These are phyloP conservation scores for Tangara arthus DNA, from an alignment of 2,797 vertebrate genomes.

Conservation along the genomic window DNA sequence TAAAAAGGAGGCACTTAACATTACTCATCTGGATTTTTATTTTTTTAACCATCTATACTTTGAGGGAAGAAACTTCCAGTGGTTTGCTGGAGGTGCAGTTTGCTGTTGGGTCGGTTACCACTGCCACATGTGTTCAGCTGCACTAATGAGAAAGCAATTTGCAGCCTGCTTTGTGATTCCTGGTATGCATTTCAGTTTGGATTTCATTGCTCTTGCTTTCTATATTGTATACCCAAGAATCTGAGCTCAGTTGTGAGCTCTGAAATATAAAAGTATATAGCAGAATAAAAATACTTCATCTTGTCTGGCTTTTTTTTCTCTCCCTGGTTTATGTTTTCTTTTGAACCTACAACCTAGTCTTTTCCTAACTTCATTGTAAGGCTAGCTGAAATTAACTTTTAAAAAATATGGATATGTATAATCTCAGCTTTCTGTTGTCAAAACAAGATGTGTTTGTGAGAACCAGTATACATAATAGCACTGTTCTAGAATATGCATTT, in stretches of 20 bases:
- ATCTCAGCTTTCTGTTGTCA: not conserved
- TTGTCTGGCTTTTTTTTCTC: constrained; percentile 9
- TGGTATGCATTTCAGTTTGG: constrained; percentile 45
- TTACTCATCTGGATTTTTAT: not conserved
- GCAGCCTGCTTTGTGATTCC: constrained; percentile 35
- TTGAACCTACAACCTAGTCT: not conserved
- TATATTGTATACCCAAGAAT: constrained; percentile 67
- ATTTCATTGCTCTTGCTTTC: constrained; percentile 68
- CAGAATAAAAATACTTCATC: constrained; percentile 74
- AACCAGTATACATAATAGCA: not conserved
- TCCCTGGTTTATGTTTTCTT: not conserved
- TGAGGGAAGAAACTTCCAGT: not conserved
- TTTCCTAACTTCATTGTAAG: not conserved
- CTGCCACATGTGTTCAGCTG: not conserved
- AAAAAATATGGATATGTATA: not conserved
- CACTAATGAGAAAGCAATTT: constrained; percentile 53
- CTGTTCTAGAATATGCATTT: not conserved
- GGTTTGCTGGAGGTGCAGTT: not conserved
- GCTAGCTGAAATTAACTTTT: not conserved
- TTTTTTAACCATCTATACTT: not conserved
- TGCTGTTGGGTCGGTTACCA: not conserved
- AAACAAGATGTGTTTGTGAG: not conserved
- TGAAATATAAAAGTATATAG: constrained; percentile 68
- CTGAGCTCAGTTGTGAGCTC: constrained; percentile 65
- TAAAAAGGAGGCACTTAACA: not conserved